These are phyloP conservation scores for Auanema freiburgensis DNA, from an alignment of 2,888 invertebrate species.

Conservation along the genomic window DNA sequence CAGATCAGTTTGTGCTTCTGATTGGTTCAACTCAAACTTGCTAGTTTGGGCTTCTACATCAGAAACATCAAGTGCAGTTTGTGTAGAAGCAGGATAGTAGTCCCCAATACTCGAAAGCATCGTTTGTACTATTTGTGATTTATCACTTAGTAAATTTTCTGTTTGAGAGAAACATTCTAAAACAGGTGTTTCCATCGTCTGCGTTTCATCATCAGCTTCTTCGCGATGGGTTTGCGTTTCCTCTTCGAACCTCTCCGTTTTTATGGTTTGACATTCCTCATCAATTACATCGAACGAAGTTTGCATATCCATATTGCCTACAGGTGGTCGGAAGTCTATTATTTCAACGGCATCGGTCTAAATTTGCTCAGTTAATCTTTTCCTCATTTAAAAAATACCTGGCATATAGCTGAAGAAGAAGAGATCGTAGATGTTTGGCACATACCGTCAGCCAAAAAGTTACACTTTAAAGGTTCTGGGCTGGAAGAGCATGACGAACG, in stretches of 20 bases:
- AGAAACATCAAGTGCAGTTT: not conserved
- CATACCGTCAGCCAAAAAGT: no score
- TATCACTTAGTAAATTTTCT: not conserved
- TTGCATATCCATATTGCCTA: not conserved
- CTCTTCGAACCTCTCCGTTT: not conserved
- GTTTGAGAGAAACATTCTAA: conserved; percentile 3
- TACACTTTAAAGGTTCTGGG: no score
- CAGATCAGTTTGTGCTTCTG: not conserved
- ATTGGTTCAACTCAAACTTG: not conserved
- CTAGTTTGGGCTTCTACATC: conserved; percentile 4
- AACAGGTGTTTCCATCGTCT: not conserved
- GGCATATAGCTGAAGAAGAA: no score
- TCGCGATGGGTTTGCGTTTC: not conserved
- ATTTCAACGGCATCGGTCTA: no score
- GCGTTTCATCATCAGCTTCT: not conserved
- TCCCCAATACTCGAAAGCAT: no score
- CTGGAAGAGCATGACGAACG: no score
- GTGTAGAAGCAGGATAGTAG: not conserved
- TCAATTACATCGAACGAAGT: not conserved
- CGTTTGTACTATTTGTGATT: no score
- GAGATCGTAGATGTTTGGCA: no score
- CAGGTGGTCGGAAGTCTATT: not conserved
- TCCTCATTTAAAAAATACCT: no score
- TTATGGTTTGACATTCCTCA: not conserved
- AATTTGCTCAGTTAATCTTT: no score